Evolutionary conservation across 2,888 invertebrate species (phyloP).

Genomic region (Heliconius hortense): DNA sequence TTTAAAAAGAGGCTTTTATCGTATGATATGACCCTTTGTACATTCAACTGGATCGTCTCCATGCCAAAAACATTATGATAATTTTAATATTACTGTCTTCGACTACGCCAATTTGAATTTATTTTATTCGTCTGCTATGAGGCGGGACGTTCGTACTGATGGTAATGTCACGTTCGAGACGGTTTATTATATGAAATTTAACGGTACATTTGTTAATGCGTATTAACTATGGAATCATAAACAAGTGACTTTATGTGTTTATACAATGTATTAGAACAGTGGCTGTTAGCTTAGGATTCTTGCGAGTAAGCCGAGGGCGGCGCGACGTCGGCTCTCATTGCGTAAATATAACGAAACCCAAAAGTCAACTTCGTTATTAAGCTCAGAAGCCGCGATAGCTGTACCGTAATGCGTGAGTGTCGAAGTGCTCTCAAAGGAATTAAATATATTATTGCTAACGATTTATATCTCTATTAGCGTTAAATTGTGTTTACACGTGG

Average conservation of each 20-base stretch:
- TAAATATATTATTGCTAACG: conserved; percentile 73
- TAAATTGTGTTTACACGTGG: conserved; percentile 76
- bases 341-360: conserved; percentile 50
- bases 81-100: conserved; percentile 65
- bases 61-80: conserved; percentile 68
- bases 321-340: conserved; percentile 52
- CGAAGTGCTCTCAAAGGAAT: conserved; percentile 74
- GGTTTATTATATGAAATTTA: conserved; percentile 60
- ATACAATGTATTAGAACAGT: conserved; percentile 46
- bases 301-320: conserved; percentile 47
- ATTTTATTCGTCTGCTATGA: conserved; percentile 68
- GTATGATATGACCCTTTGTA: conserved; percentile 63
- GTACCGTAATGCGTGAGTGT: conserved; percentile 62
- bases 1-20: conserved; percentile 60
- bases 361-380: conserved; percentile 49
- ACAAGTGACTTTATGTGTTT: conserved; percentile 46
- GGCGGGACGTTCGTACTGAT: conserved; percentile 54
- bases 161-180: conserved; percentile 58
- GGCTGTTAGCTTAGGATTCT: conserved; percentile 59
- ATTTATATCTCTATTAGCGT: conserved; percentile 81
- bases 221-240: conserved; percentile 45
- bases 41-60: conserved; percentile 46
- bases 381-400: conserved; percentile 63
- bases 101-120: conserved; percentile 57
- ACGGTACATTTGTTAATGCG: conserved; percentile 49